Percentiles rank a stretch among this genome's conserved stretches.
phyloP scores from a whole-genome alignment of 2,888 invertebrate species.

The Mimas tiliae region DNA sequence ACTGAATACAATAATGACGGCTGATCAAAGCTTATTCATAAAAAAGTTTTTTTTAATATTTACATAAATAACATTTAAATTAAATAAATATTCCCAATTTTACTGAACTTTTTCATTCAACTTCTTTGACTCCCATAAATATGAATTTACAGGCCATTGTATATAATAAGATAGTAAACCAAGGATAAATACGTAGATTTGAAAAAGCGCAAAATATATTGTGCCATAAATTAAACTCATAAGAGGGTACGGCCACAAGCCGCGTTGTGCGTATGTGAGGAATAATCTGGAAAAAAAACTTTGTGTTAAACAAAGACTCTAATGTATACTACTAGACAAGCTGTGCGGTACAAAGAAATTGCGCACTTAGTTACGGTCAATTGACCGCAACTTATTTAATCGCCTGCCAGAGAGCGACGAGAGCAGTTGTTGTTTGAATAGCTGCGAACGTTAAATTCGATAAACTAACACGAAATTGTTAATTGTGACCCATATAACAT shows the following conservation, averaged over 20 bases:
- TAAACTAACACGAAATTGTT: no score
- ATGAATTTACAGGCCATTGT: conserved; percentile 50
- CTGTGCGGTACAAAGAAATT: no score
- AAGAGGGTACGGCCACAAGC: conserved; percentile 65
- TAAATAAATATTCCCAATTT: neutral
- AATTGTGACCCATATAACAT: no score
- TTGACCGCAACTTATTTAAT: no score
- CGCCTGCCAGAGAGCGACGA: no score
- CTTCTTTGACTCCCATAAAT: conserved; percentile 34
- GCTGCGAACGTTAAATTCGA: no score
- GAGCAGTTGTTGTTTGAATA: no score
- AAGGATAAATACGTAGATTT: conserved; percentile 22
- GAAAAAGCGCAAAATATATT: conserved; percentile 50
- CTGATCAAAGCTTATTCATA: no score
- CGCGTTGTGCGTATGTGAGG: conserved; percentile 45
- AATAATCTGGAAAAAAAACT: conserved; percentile 62
- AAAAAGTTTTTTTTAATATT: neutral
- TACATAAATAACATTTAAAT: neutral
- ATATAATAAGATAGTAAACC: conserved; percentile 38
- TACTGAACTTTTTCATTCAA: conserved; percentile 30
- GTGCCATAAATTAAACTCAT: conserved; percentile 51
- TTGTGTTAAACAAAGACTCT: no score
- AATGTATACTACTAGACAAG: no score
- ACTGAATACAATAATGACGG: no score
- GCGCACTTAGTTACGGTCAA: no score